Evolutionary conservation across 2,797 vertebrate species (phyloP).

Genomic region (Hylomyscus alleni): DNA sequence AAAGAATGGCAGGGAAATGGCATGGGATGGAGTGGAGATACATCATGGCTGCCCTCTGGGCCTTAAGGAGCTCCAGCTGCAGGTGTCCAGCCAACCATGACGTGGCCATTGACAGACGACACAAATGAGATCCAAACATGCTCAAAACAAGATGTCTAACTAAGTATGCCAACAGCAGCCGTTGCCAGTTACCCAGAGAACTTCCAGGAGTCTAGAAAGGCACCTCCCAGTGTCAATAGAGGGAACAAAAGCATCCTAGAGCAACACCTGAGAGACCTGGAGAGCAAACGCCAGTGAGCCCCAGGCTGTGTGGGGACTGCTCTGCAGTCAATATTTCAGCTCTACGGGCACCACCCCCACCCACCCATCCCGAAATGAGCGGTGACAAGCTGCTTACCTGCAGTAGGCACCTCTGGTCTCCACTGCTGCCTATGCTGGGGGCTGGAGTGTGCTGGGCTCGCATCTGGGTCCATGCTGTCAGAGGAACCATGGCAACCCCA

Average conservation of each 20-base stretch:
- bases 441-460: not conserved
- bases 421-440: not conserved
- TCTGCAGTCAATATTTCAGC: too few relatives aligned
- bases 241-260: not conserved
- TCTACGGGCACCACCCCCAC: not conserved
- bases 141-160: not conserved
- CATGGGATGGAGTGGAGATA: accelerated
- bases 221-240: not conserved
- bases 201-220: not conserved
- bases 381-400: not conserved
- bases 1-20: not conserved
- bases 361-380: accelerated
- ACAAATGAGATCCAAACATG: accelerated
- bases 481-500: not conserved
- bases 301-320: not conserved
- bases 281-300: not conserved
- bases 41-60: accelerated
- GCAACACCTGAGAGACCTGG: not conserved
- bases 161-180: accelerated
- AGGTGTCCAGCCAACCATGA: not conserved
- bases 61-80: not conserved
- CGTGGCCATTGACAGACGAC: not conserved
- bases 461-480: not conserved
- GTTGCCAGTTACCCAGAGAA: not conserved
- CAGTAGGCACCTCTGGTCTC: not conserved